These are phyloP conservation scores for Leucozona laternaria DNA, from an alignment of 2,888 invertebrate species.

Conservation along the genomic window DNA sequence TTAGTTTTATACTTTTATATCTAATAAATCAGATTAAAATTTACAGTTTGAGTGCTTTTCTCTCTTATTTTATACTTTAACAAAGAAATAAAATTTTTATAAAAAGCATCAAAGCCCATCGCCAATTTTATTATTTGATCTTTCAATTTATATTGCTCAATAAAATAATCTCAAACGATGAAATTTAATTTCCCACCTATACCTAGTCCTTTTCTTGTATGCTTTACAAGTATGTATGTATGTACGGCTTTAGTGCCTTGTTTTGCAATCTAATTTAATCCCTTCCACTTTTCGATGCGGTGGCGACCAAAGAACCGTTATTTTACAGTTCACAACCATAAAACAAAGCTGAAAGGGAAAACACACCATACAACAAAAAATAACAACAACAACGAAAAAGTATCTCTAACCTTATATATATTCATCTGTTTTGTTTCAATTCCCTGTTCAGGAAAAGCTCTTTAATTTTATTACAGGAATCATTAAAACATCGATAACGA, in stretches of 20 bases:
- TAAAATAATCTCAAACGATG: conserved; percentile 65
- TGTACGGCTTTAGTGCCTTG: background rate
- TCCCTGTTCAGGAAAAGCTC: conserved; percentile 44
- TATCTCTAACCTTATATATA: conserved; percentile 1
- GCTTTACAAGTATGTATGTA: background rate
- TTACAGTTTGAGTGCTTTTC: background rate
- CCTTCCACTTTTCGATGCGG: background rate
- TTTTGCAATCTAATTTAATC: conserved; percentile 52
- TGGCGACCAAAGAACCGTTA: conserved; percentile 43
- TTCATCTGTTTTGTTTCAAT: conserved; percentile 42
- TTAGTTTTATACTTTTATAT: background rate
- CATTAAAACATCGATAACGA: conserved; percentile 75
- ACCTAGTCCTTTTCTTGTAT: background rate
- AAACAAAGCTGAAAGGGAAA: conserved; percentile 37
- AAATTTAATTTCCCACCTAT: conserved; percentile 34
- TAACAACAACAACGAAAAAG: conserved; percentile 2
- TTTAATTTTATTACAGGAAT: conserved; percentile 67
- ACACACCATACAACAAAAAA: background rate
- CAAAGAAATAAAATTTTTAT: background rate
- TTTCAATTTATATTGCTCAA: conserved; percentile 65
- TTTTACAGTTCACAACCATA: conserved; percentile 60
- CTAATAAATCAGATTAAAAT: background rate
- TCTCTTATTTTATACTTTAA: background rate
- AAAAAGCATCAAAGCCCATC: conserved; percentile 13
- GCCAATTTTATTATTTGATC: conserved; percentile 60